Percentiles rank a stretch among this genome's conserved stretches.
phyloP scores from a whole-genome alignment of 2,888 invertebrate genomes.

The Cyrtodaria siliqua region DNA sequence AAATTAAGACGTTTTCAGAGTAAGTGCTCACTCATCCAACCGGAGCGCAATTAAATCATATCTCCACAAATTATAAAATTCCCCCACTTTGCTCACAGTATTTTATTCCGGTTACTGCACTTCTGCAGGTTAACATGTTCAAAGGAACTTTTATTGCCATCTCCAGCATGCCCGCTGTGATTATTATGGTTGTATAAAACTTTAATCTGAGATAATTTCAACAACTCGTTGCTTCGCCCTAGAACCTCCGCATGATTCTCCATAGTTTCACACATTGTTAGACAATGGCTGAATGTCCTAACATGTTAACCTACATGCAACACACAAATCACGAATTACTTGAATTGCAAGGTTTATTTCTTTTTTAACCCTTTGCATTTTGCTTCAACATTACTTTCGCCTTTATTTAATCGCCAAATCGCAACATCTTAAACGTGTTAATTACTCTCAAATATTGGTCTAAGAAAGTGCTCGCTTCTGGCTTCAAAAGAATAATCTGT shows the following conservation, averaged over 20 bases:
- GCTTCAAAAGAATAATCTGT: conserved; percentile 37
- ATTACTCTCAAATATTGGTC: conserved; percentile 36
- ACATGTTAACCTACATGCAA: too few relatives aligned
- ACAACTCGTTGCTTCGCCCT: conserved; percentile 12
- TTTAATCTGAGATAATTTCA: conserved; percentile 34
- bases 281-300: conserved; percentile 14
- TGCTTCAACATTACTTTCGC: too few relatives aligned
- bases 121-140: conserved; percentile 40
- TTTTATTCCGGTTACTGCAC: conserved; percentile 24
- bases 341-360: too few relatives aligned
- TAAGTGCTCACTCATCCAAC: conserved; percentile 5
- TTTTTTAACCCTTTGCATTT: too few relatives aligned
- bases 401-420: conserved; percentile 20
- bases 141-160: conserved; percentile 44
- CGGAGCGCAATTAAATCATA: conserved; percentile 35
- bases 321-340: too few relatives aligned
- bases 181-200: conserved; percentile 33
- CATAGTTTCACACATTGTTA: conserved; percentile 24
- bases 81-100: conserved; percentile 11
- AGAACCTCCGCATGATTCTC: conserved; percentile 4
- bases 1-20: conserved; percentile 34
- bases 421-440: conserved; percentile 23
- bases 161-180: conserved; percentile 17
- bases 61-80: conserved; percentile 31
- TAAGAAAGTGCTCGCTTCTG: conserved; percentile 33